Evolutionary conservation across 2,797 vertebrate species (phyloP).

Genomic region (Botia kubotai): DNA sequence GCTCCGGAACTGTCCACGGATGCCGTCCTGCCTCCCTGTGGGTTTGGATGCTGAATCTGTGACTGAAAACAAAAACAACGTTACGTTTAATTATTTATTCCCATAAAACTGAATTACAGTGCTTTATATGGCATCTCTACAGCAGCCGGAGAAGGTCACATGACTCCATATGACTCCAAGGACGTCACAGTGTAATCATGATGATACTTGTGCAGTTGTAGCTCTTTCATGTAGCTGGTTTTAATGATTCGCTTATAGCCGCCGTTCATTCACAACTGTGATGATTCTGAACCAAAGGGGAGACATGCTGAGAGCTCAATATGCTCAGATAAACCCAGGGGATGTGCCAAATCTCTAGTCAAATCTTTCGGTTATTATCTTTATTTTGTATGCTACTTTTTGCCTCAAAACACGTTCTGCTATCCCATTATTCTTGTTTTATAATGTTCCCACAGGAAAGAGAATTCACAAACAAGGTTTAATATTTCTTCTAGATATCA

Average conservation of each 20-base stretch:
- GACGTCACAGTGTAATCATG: background rate
- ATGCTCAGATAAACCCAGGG: conserved; percentile 1
- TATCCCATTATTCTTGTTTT: background rate
- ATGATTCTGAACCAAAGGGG: background rate
- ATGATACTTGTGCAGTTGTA: background rate
- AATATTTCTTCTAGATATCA: background rate
- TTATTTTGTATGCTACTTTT: background rate
- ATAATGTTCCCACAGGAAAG: background rate
- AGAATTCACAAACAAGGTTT: background rate
- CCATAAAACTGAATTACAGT: conserved; percentile 15
- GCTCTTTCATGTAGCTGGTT: background rate
- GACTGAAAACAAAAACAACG: conserved; percentile 7
- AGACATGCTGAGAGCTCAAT: background rate
- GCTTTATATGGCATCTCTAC: conserved; percentile 1
- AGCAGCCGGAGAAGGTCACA: background rate
- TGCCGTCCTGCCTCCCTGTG: conserved; percentile 21
- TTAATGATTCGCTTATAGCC: background rate
- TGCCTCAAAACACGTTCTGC: background rate
- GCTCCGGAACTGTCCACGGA: conserved; percentile 61
- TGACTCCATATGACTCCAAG: background rate
- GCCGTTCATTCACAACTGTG: background rate
- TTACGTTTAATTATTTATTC: conserved; percentile 27
- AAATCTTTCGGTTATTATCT: background rate
- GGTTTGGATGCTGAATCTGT: background rate
- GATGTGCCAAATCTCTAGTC: background rate